Percentiles rank a stretch among this genome's conserved stretches.
Conservation (phyloP, 2,113 vertebrate species). For the Rhinopithecus roxellana region DNA sequence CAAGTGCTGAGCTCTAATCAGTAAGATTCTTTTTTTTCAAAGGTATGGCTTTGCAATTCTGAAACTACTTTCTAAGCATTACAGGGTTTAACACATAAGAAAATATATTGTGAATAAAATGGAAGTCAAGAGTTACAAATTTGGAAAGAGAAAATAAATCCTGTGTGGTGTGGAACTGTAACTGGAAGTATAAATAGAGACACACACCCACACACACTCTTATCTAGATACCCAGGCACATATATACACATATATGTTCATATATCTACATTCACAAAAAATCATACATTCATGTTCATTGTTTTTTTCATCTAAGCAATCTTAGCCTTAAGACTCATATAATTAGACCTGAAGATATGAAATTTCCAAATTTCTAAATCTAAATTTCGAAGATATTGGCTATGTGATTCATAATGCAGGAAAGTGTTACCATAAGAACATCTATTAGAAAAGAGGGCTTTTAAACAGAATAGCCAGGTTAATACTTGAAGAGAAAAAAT, state of each 20-base stretch:
- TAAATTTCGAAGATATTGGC: background rate
- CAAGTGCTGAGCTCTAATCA: background rate
- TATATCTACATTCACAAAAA: background rate
- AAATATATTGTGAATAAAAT: background rate
- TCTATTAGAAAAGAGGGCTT: conserved; percentile 43
- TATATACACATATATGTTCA: background rate
- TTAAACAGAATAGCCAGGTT: conserved; percentile 13
- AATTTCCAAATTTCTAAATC: background rate
- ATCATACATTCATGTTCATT: background rate
- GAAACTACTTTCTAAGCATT: background rate
- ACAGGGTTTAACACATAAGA: background rate
- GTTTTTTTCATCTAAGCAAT: background rate
- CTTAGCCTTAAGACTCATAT: background rate
- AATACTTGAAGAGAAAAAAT: conserved; percentile 56
- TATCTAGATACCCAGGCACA: background rate
- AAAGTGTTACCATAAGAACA: conserved; percentile 59
- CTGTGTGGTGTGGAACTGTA: background rate
- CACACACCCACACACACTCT: background rate
- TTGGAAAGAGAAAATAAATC: background rate
- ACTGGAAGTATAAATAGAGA: background rate
- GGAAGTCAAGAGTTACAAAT: background rate
- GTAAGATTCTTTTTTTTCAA: background rate
- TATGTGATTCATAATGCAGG: background rate
- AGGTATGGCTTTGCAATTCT: background rate
- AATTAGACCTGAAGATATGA: background rate